Evolutionary conservation across 1,140 invertebrate genomes (phyloP).

Genomic region (Neodiprion virginianus): DNA sequence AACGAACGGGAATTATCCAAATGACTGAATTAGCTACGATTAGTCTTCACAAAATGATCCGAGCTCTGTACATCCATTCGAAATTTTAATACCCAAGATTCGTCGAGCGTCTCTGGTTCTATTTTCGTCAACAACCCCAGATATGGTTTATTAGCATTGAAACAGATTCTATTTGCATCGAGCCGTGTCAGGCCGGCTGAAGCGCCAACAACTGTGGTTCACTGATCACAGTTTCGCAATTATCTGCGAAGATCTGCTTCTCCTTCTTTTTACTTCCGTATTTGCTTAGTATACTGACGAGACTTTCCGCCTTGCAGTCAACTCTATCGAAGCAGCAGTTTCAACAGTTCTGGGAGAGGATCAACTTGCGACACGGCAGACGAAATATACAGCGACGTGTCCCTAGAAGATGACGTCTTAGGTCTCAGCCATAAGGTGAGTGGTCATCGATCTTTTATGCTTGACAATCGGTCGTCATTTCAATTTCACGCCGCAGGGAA

Average conservation of each 20-base stretch:
- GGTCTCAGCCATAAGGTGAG: slow-evolving; percentile 89
- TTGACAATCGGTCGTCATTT: no score
- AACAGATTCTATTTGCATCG: background rate
- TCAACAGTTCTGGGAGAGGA: slow-evolving; percentile 87
- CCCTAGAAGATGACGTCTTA: slow-evolving; percentile 88
- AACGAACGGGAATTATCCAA: no score
- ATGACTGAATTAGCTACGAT: no score
- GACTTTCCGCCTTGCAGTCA: slow-evolving; percentile 69
- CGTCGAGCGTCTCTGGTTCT: no score
- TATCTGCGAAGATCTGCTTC: no score
- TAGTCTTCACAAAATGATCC: no score
- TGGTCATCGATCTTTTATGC: slow-evolving; percentile 15
- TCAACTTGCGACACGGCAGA: slow-evolving; percentile 88
- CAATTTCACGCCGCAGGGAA: no score
- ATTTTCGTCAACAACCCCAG: no score
- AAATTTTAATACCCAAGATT: no score
- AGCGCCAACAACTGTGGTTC: slow-evolving; percentile 15
- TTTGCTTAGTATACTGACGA: slow-evolving; percentile 5
- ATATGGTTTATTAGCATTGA: no score
- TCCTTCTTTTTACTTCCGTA: slow-evolving; percentile 15
- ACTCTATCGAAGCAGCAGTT: slow-evolving; percentile 87
- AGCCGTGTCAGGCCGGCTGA: slow-evolving; percentile 11
- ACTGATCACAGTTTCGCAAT: background rate
- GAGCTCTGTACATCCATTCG: no score
- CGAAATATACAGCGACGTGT: slow-evolving; percentile 92